phyloP scores from a whole-genome alignment of 2,113 vertebrate species.

The Corythornis cristatus region DNA sequence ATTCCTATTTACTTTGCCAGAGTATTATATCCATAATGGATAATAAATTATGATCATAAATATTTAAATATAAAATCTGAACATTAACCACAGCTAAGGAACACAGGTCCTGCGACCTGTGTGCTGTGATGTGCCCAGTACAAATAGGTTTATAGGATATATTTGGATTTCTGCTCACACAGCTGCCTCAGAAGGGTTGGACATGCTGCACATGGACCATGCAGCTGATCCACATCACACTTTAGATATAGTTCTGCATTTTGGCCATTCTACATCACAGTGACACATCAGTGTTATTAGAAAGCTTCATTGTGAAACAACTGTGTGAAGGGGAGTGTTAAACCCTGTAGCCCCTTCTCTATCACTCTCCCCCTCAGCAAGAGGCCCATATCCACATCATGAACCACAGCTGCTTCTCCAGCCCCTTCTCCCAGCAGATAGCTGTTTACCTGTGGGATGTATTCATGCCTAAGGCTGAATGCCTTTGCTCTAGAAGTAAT shows the following conservation, averaged over 20 bases:
- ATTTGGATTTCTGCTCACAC: not conserved
- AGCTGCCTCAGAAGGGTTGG: not conserved
- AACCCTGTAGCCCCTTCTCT: not conserved
- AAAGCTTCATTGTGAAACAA: not conserved
- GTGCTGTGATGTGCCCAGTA: not conserved
- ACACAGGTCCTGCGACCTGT: not conserved
- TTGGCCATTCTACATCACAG: not conserved
- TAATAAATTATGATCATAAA: not conserved
- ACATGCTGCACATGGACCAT: not conserved
- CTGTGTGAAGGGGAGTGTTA: not conserved
- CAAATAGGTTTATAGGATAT: not conserved
- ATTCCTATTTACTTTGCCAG: not conserved
- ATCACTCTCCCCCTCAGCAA: fast-evolving
- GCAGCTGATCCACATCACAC: not conserved
- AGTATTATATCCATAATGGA: not conserved
- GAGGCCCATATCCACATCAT: fast-evolving
- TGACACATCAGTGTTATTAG: fast-evolving
- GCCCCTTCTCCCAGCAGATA: not conserved
- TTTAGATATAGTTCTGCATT: not conserved
- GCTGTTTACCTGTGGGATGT: not conserved
- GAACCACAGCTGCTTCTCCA: not conserved
- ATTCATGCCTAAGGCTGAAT: not conserved
- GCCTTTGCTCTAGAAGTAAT: not conserved
- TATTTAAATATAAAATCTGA: not conserved
- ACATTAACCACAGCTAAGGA: not conserved